phyloP scores from a whole-genome alignment of 2,797 vertebrate species.

The Protonibea diacanthus region DNA sequence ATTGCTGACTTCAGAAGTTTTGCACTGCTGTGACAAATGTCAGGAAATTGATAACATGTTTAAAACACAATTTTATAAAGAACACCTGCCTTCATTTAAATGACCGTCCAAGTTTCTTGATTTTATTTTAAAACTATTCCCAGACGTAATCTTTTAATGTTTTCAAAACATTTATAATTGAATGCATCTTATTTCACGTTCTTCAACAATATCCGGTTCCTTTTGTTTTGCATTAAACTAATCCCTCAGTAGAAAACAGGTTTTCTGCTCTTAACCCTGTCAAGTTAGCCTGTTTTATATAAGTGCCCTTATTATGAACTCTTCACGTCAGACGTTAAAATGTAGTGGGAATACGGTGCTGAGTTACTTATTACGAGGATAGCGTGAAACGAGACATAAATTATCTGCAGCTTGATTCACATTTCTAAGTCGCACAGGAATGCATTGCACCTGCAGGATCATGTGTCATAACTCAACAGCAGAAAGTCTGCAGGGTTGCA shows the following conservation, averaged over 20 bases:
- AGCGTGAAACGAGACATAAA: slow-evolving; percentile 22
- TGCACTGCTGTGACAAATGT: slow-evolving; percentile 4
- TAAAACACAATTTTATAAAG: slow-evolving; percentile 3
- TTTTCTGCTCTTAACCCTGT: not conserved
- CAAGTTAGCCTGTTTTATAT: not conserved
- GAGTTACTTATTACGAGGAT: slow-evolving; percentile 13
- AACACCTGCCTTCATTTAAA: slow-evolving; percentile 44
- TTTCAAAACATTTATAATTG: slow-evolving; percentile 19
- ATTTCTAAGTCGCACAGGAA: not conserved
- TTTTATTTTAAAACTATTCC: slow-evolving; percentile 30
- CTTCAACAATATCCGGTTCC: slow-evolving; percentile 1
- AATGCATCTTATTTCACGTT: slow-evolving; percentile 27
- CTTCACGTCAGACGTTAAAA: slow-evolving; percentile 7
- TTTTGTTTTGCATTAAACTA: slow-evolving; percentile 34
- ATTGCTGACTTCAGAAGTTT: not conserved
- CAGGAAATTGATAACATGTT: slow-evolving; percentile 27
- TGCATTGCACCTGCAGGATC: slow-evolving; percentile 42
- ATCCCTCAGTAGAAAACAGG: slow-evolving; percentile 9
- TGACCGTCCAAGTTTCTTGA: slow-evolving; percentile 1
- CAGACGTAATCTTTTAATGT: slow-evolving; percentile 16
- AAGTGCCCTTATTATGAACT: slow-evolving; percentile 14
- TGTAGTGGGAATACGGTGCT: not conserved
- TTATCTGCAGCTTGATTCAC: slow-evolving; percentile 32
- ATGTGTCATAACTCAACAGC: slow-evolving; percentile 6
- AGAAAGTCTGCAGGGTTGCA: not conserved